phyloP scores from a whole-genome alignment of 2,113 vertebrate genomes.

The Panurus biarmicus region DNA sequence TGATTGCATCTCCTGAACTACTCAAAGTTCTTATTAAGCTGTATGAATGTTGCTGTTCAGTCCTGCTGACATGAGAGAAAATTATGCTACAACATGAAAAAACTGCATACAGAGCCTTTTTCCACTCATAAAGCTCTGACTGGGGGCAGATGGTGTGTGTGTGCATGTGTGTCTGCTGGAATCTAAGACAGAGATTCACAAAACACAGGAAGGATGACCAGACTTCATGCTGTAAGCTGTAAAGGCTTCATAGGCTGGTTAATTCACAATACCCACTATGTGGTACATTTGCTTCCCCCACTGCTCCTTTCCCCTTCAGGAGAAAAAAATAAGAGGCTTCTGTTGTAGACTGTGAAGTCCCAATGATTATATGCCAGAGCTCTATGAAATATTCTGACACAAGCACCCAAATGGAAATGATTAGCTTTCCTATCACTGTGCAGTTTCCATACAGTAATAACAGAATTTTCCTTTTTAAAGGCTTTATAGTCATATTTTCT shows the following conservation, averaged over 20 bases:
- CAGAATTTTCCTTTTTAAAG: not conserved
- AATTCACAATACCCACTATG: not conserved
- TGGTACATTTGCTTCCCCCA: accelerated
- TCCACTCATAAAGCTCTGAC: not conserved
- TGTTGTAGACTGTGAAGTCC: not conserved
- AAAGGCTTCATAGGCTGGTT: not conserved
- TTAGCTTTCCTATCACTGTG: not conserved
- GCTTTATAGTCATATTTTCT: not conserved
- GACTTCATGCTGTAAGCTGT: not conserved
- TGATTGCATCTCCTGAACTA: not conserved
- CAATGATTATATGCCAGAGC: not conserved
- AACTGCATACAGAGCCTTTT: not conserved
- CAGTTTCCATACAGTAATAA: not conserved
- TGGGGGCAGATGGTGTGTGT: not conserved
- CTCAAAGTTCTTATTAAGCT: not conserved
- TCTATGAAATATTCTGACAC: not conserved
- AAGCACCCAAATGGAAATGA: not conserved
- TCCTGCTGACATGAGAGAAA: not conserved
- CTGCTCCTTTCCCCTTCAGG: not conserved
- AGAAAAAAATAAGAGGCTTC: not conserved
- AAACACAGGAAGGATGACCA: not conserved
- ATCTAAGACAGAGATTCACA: not conserved
- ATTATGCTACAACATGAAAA: not conserved
- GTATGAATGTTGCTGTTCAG: not conserved
- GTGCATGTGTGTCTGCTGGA: not conserved